These are phyloP conservation scores for Atherix ibis DNA, from an alignment of 2,888 invertebrate species.

Conservation along the genomic window DNA sequence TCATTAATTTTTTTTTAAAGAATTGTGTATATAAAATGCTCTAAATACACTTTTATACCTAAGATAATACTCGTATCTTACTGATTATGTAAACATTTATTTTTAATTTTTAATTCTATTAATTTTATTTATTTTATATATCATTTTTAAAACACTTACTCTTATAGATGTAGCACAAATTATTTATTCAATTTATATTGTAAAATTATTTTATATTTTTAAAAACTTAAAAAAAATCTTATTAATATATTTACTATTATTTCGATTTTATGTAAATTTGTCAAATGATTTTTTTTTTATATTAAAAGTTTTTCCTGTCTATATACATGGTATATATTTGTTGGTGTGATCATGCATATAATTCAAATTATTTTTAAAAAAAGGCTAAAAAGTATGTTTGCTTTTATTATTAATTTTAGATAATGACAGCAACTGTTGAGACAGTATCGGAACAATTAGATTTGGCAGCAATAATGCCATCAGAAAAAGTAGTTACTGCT, in stretches of 20 bases:
- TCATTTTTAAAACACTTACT: slow-evolving; percentile 1
- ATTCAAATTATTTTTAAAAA: too few relatives aligned
- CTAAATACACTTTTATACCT: too few relatives aligned
- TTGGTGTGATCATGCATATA: too few relatives aligned
- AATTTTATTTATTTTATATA: too few relatives aligned
- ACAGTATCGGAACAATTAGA: slow-evolving; percentile 84
- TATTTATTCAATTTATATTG: too few relatives aligned
- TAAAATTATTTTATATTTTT: slow-evolving; percentile 3
- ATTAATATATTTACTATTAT: neutral
- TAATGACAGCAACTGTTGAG: slow-evolving; percentile 91
- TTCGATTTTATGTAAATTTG: neutral
- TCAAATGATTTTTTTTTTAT: slow-evolving; percentile 2
- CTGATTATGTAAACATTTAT: too few relatives aligned
- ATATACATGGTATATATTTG: too few relatives aligned
- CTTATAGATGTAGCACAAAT: slow-evolving; percentile 7
- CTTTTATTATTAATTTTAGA: slow-evolving; percentile 39
- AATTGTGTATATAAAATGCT: too few relatives aligned
- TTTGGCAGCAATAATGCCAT: slow-evolving; percentile 69
- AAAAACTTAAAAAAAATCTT: slow-evolving; percentile 1
- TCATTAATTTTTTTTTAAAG: too few relatives aligned
- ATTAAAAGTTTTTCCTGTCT: slow-evolving; percentile 1
- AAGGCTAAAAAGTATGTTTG: neutral
- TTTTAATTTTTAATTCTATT: too few relatives aligned
- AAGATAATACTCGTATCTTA: too few relatives aligned
- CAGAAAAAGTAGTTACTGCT: slow-evolving; percentile 56